A percentile compares a stretch with the other conserved stretches of the same genome.
Evolutionary conservation across 2,888 invertebrate genomes (phyloP).

Genomic region (Urechis unicinctus): DNA sequence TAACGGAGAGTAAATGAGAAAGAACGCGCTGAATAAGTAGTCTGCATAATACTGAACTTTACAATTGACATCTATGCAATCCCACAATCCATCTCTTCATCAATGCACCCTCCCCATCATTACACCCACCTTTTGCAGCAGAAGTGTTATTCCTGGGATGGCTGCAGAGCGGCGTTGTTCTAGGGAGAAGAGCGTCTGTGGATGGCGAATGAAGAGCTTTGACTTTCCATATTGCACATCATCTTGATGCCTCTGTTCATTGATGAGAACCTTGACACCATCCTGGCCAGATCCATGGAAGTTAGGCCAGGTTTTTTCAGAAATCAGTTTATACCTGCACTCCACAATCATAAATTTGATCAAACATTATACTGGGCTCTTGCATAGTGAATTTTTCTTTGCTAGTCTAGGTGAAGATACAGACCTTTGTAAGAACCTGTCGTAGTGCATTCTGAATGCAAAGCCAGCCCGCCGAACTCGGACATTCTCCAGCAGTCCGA

Average conservation of each 20-base stretch:
- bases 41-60: no score
- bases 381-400: no score
- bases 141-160: conserved; percentile 83
- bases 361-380: no score
- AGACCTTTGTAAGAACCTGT: conserved; percentile 78
- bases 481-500: conserved; percentile 91
- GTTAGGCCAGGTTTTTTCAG: conserved; percentile 94
- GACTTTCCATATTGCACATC: conserved; percentile 94
- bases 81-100: no score
- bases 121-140: conserved; percentile 79
- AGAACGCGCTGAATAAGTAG: no score
- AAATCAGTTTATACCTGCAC: conserved; percentile 88
- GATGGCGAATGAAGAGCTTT: conserved; percentile 90
- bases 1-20: background rate
- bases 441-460: conserved; percentile 90
- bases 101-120: no score
- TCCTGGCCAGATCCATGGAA: conserved; percentile 74
- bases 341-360: no score
- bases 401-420: background rate
- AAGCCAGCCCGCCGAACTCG: conserved; percentile 93
- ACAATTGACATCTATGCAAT: no score
- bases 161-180: conserved; percentile 79
- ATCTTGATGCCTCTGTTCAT: conserved; percentile 67
- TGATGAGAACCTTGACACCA: conserved; percentile 65
- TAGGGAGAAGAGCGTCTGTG: conserved; percentile 79